These are phyloP conservation scores for Tachycineta bicolor DNA, from an alignment of 2,113 vertebrate genomes.

Conservation along the genomic window DNA sequence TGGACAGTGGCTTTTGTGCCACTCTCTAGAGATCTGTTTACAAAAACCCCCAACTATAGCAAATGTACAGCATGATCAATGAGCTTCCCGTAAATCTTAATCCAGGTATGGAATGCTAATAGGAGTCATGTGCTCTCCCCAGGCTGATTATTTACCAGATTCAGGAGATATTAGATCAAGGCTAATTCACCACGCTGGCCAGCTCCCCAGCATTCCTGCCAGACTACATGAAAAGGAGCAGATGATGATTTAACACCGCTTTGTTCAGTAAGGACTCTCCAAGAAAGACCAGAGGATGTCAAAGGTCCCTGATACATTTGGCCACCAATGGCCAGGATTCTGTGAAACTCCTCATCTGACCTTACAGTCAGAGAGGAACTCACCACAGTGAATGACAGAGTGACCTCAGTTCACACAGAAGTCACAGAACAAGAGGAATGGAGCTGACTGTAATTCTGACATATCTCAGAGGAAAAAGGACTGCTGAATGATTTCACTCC, in stretches of 20 bases:
- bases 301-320: background rate
- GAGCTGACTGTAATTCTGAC: background rate
- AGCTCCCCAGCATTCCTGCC: background rate
- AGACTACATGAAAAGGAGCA: background rate
- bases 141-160: background rate
- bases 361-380: background rate
- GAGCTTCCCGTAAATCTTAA: background rate
- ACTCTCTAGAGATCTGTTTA: background rate
- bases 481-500: background rate
- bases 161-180: background rate
- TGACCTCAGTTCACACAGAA: background rate
- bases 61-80: background rate
- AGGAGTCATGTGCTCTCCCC: background rate
- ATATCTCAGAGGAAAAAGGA: background rate
- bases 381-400: background rate
- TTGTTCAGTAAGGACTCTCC: background rate
- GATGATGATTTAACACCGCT: background rate
- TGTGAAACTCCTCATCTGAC: background rate
- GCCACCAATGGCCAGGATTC: background rate
- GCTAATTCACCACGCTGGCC: background rate
- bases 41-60: background rate
- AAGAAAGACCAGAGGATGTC: background rate
- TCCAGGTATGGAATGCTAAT: background rate
- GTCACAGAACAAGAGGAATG: background rate
- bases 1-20: background rate